Base-by-base conservation (phyloP, 1,140 invertebrate species). In the Bicyclus anynana region DNA sequence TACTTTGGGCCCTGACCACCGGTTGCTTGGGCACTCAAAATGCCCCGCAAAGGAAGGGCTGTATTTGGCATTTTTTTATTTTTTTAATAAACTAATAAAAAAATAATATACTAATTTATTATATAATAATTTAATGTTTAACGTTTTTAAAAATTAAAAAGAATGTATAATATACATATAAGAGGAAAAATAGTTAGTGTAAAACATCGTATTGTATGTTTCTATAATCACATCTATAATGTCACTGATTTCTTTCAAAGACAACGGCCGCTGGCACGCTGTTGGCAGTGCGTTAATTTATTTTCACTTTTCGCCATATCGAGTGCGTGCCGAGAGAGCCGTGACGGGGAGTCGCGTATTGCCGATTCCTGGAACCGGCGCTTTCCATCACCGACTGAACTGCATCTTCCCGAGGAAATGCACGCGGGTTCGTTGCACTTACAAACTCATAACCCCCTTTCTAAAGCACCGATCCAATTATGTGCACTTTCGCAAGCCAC, bases 371-470 rank as follows among this genome's bases (percentile, higher is more conserved):
- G 84, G 81, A 86, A 87, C 50, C 69, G 67, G 71, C 77, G 84
- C 81, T 86, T 86, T 86, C 83, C 82, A 84, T 57, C 68, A 61
- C 59, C 61, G 67, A 65, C 60, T 69, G 67, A 69, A 74, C 73
- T 72, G 74, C 82, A 83, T 87, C 82, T 84, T 85, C 84, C 82
- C 80, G 80, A 75, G 80, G 72, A 87, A 84, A 82, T 77, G 77
- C 79, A 80, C 66, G 77, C 80, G 81, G 75, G 84, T 83, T 87
- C 84, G 80, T 80, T 85, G 84, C 82, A 84, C 84, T 84, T 76
- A 82, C 84, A 83, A 87, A 87, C 84, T 87, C 84, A 84, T 87
- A 87, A 87, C 83, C 84, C 84, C 81, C 84, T 87, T 86, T 86
- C 84, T 84, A 84, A 87, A 87, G 84, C 81, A 74, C 76, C 83